Conservation (phyloP, 2,113 vertebrate species). For the Atlantisia rogersi region DNA sequence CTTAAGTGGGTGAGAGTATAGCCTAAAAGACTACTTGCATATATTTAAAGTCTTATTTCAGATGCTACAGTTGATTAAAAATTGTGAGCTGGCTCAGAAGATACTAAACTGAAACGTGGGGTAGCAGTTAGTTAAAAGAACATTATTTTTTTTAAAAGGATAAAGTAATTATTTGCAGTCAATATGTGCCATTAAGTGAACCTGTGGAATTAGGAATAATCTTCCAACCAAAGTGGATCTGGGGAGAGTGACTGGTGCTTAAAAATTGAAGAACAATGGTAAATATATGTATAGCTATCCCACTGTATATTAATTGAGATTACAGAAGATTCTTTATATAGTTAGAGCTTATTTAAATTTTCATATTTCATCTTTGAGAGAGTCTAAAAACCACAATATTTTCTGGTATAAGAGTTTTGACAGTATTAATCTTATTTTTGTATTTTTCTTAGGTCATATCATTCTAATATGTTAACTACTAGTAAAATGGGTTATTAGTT, state of each 20-base stretch:
- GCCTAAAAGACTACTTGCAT: conserved; percentile 60
- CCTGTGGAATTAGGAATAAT: conserved; percentile 85
- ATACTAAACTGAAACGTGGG: conserved; percentile 82
- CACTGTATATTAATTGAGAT: conserved; percentile 80
- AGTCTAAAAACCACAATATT: conserved; percentile 92
- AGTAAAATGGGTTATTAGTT: conserved; percentile 85
- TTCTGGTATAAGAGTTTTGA: conserved; percentile 97
- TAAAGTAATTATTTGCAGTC: conserved; percentile 82
- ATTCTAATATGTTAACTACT: conserved; percentile 95
- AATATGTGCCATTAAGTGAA: conserved; percentile 92
- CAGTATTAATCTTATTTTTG: conserved; percentile 99
- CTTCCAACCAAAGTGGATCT: conserved; percentile 92
- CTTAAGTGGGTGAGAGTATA: neutral
- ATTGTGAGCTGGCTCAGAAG: conserved; percentile 96
- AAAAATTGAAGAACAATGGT: conserved; percentile 72
- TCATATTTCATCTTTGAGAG: conserved; percentile 87
- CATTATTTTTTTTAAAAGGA: conserved; percentile 81
- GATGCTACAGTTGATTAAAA: conserved; percentile 69
- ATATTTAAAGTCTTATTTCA: conserved; percentile 75
- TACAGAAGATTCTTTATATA: conserved; percentile 86
- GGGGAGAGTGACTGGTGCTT: conserved; percentile 85
- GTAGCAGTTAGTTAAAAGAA: conserved; percentile 83
- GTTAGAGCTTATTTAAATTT: conserved; percentile 85
- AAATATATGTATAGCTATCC: conserved; percentile 76
- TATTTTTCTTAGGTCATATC: conserved; percentile 99